Conservation (phyloP, 2,888 invertebrate species). For the Drosophila flavopinicola region DNA sequence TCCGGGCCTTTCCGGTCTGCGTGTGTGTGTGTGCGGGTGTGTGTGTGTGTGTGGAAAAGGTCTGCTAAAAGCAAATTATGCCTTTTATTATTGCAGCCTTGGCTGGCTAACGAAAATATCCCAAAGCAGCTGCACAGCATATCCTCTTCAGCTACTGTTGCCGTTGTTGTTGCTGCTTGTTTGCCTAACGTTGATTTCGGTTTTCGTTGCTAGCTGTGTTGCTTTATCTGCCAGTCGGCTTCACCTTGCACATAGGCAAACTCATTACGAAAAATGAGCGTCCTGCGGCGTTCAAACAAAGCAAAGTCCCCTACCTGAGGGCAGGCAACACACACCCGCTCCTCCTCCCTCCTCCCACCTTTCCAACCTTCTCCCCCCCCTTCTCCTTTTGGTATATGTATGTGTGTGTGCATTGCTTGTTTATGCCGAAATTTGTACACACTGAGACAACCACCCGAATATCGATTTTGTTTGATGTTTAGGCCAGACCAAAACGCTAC, state of each 20-base stretch:
- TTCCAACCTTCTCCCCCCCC: conserved; percentile 6
- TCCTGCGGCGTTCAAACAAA: conserved; percentile 78
- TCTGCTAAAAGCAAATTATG: conserved; percentile 67
- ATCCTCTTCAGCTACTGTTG: conserved; percentile 11
- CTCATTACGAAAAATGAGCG: conserved; percentile 79
- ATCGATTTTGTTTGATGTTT: conserved; percentile 81
- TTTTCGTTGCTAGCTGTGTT: conserved; percentile 18
- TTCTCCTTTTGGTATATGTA: conserved; percentile 26
- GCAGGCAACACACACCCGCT: conserved; percentile 2
- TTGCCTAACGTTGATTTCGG: conserved; percentile 38
- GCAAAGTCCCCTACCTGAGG: conserved; percentile 55
- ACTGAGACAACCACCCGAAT: conserved; percentile 60
- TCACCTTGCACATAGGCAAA: conserved; percentile 65
- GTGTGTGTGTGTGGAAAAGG: conserved; percentile 39
- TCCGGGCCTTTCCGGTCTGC: conserved; percentile 16
- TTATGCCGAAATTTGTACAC: conserved; percentile 73
- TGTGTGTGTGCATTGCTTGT: conserved; percentile 53
- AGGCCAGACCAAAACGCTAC: conserved; percentile 40
- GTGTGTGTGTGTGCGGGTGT: conserved; percentile 8
- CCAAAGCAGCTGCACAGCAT: conserved; percentile 30
- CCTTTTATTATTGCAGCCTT: conserved; percentile 56
- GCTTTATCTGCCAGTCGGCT: conserved; percentile 36
- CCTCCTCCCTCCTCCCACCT: background rate
- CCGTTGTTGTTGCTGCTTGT: conserved; percentile 1
- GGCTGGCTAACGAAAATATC: conserved; percentile 40